Conservation (phyloP, 2,888 invertebrate genomes). For the Andrena praecox region DNA sequence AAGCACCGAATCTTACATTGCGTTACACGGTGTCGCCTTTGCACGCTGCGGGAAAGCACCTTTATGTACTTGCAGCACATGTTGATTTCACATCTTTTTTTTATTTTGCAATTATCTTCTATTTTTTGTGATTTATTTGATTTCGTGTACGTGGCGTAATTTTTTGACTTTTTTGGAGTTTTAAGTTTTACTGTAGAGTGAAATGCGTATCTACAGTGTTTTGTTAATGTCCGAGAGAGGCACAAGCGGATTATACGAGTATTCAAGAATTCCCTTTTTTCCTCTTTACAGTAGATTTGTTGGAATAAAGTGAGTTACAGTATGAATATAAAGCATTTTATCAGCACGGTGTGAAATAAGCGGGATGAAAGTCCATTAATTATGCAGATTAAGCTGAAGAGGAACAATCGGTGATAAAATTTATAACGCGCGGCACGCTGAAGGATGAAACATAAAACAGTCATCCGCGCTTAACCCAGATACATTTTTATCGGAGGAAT, state of each 20-base stretch:
- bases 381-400: constrained; percentile 46
- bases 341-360: not conserved
- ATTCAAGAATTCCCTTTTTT: not conserved
- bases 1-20: too few relatives aligned
- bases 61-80: too few relatives aligned
- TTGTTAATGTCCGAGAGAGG: not conserved
- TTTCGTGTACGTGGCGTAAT: too few relatives aligned
- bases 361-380: constrained; percentile 48
- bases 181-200: not conserved
- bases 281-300: not conserved
- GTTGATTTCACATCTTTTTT: too few relatives aligned
- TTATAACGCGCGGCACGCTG: constrained; percentile 30
- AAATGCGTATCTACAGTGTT: not conserved
- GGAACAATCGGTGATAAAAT: constrained; percentile 52
- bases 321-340: constrained; percentile 1
- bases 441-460: constrained; percentile 48
- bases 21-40: too few relatives aligned
- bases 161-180: too few relatives aligned
- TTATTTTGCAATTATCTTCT: too few relatives aligned
- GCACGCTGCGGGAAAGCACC: too few relatives aligned
- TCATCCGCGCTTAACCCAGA: constrained; percentile 50
- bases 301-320: constrained; percentile 11
- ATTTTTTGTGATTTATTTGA: too few relatives aligned
- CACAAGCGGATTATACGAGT: too few relatives aligned
- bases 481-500: constrained; percentile 57